A percentile compares a stretch with the other conserved stretches of the same genome.
Evolutionary conservation across 2,888 invertebrate genomes (phyloP).

Genomic region (Parelbella ahira): DNA sequence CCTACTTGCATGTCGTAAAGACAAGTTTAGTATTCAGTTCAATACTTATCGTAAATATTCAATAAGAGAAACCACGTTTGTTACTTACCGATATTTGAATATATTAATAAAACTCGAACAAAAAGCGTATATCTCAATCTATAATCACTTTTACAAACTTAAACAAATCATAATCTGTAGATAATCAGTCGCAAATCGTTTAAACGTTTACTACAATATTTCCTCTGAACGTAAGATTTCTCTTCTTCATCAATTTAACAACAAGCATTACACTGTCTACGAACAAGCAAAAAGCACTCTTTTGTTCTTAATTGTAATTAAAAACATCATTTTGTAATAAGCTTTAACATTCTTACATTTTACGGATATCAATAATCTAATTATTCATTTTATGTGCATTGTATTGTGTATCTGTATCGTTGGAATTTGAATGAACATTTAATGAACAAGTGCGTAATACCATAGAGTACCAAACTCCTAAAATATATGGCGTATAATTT

Average conservation of each 20-base stretch:
- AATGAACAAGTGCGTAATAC: too few relatives aligned
- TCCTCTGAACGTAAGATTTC: slow-evolving; percentile 16
- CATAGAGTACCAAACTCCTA: too few relatives aligned
- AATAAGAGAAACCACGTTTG: slow-evolving; percentile 13
- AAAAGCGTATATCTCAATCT: background rate
- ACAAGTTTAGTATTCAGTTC: slow-evolving; percentile 6
- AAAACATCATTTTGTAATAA: too few relatives aligned
- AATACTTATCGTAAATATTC: slow-evolving; percentile 16
- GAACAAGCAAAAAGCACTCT: too few relatives aligned
- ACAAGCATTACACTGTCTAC: slow-evolving; percentile 1
- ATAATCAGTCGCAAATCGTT: slow-evolving; percentile 4
- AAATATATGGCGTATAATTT: too few relatives aligned
- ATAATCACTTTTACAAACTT: background rate
- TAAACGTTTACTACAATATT: slow-evolving; percentile 4
- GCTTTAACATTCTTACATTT: background rate
- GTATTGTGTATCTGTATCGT: too few relatives aligned
- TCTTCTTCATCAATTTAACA: slow-evolving; percentile 15
- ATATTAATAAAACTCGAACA: slow-evolving; percentile 3
- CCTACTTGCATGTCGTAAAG: slow-evolving; percentile 2
- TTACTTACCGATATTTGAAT: slow-evolving; percentile 15
- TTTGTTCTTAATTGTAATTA: too few relatives aligned
- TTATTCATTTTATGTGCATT: background rate
- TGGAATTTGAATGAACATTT: too few relatives aligned
- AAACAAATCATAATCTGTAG: slow-evolving; percentile 4
- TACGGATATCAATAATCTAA: background rate